Base-by-base conservation (phyloP, 2,113 vertebrate genomes). In the Otocyon megalotis region DNA sequence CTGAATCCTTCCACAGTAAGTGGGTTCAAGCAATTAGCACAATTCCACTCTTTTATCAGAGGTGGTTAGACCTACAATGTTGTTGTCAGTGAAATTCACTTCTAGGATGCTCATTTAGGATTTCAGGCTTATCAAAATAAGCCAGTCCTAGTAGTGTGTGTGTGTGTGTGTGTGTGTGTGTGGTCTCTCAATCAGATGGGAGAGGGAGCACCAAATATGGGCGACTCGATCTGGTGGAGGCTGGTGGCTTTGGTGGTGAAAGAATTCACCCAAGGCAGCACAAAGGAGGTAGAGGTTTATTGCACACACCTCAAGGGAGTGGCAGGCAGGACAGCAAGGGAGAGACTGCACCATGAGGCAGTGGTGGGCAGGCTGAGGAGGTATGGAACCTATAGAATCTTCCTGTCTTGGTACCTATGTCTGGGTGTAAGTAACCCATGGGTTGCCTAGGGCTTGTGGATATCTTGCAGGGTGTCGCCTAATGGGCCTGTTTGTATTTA, bases 1-100 rank as follows among this genome's bases (percentile, higher is more conserved):
- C 98, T 99, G 74, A 98, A 98, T 26, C 98, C 98, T 76, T 98
- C 97, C 53, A 98, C 90, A 67, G 99, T 99, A 98, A 99, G 99
- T 98, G 94, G 1, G 81, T 87, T 53, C 30, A 32, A 79, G 74
- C 67, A 92, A 94, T 95, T 48, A 37, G 20, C 50, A 8, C 1
- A 9, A 8, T 58, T 43, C 81, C 84, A 8, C 82, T 88, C 43
- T 94, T 71, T 69, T 8, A 4, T 8, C 15, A 37, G 9, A 13
- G 43, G 32, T 14, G 6, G 62, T 48, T 65, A 67, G 24, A n/a
- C 35, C 22, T 19, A 63, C 0, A 71, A 3, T 13, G 53, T 54
- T 22, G 32, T 50, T 85, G 7, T 30, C 30, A 20, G 24, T 19
- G 15, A 58, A 20, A 54, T 53, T 60, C 30, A 20, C 81, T 82